These are phyloP conservation scores for Glaucomys volans DNA, from an alignment of 2,113 vertebrate genomes.

Conservation along the genomic window DNA sequence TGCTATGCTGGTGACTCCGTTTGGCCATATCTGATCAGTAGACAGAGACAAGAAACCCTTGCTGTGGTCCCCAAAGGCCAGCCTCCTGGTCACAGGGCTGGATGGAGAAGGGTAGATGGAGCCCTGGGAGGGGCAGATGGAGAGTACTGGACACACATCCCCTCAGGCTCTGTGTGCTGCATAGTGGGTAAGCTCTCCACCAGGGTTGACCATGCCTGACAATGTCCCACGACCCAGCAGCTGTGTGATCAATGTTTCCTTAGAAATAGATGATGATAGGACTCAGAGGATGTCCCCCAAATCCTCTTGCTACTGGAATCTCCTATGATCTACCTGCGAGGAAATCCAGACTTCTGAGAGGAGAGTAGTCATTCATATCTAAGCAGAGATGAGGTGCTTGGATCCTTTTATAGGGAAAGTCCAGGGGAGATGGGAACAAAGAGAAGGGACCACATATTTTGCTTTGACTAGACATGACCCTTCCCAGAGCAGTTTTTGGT, in stretches of 20 bases:
- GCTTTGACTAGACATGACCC: not conserved
- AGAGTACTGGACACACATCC: not conserved
- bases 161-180: not conserved
- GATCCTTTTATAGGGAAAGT: not conserved
- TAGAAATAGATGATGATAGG: not conserved
- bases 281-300: not conserved
- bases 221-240: not conserved
- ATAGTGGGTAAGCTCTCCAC: not conserved
- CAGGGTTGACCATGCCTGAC: rapidly evolving
- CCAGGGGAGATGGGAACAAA: not conserved
- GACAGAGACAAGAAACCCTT: not conserved
- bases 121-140: not conserved
- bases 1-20: not conserved
- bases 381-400: no score
- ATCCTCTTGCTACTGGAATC: not conserved
- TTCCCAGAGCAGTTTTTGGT: not conserved
- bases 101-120: not conserved
- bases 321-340: not conserved
- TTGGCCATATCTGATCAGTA: not conserved
- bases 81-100: not conserved
- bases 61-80: not conserved
- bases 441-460: not conserved
- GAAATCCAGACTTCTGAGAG: not conserved
- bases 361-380: not conserved
- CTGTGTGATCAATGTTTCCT: not conserved